Conservation (phyloP, 2,888 invertebrate species). For the Prosapia bicincta region DNA sequence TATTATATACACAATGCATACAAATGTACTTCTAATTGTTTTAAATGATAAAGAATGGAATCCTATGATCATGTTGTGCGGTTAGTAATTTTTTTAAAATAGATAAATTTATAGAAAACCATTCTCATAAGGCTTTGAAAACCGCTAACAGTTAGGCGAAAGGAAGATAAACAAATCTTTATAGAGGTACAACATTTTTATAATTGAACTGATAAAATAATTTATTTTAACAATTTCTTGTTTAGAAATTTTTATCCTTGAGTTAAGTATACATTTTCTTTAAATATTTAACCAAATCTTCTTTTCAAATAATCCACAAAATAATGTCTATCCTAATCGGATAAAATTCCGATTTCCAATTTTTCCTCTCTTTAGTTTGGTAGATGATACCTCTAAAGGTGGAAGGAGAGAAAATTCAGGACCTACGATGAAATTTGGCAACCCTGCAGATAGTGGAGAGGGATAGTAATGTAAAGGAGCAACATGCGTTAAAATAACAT, state of each 20-base stretch:
- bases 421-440: conserved; percentile 29
- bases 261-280: background rate
- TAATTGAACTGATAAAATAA: no score
- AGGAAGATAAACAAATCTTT: no score
- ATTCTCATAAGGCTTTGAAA: no score
- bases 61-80: no score
- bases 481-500: background rate
- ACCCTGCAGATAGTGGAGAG: conserved; percentile 21
- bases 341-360: conserved; percentile 27
- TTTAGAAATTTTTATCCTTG: background rate
- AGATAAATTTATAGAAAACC: no score
- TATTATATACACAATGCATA: background rate
- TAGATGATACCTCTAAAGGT: conserved; percentile 9
- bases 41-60: no score
- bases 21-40: background rate
- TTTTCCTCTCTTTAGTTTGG: conserved; percentile 4
- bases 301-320: background rate
- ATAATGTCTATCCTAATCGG: conserved; percentile 27
- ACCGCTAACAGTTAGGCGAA: no score
- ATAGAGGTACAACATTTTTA: no score
- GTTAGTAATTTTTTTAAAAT: no score
- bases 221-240: background rate
- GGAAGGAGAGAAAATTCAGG: conserved; percentile 32
- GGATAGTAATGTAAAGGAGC: conserved; percentile 4
- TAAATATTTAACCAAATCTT: background rate